Base-by-base conservation (phyloP, 1,140 invertebrate species). In the Heliconius congener region DNA sequence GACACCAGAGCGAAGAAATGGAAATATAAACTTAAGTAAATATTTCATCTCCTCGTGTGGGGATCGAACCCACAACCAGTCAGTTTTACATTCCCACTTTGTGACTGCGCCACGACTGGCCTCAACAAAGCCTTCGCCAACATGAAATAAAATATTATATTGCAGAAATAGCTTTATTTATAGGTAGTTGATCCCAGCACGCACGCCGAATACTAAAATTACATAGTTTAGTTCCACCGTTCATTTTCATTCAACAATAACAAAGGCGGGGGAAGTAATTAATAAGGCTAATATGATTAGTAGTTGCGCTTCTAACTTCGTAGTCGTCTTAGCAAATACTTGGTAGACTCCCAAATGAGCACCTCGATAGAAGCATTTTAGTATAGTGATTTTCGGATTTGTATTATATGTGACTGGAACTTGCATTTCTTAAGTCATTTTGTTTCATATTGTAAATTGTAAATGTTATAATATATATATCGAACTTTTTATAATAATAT, bases 211-310 rank as follows among this genome's bases (percentile, higher is more conserved):
- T 74, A 80, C 46, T 66, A 81, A 82, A 87, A 80, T 82, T 83
- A 81, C 82, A 77, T 74, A 86, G 82, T 81, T 86, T 81, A 86
- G 86, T 89, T 86, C 77, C 84, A 81, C 76, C 83, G 86, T 91
- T 88, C 85, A 91, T 91, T 92, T 86, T 91, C 90, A 91, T 91
- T 92, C 88, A 85, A 86, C 85, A 90, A 87, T 85, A 87, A 86
- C 86, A 86, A 83, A 84, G 83, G 83, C 83, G 73, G 81, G 86
- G 89, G 90, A 88, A 81, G 84, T 89, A 86, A 92, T 92, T 92
- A 92, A 90, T 90, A 90, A 84, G 78, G 86, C 89, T 91, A 92
- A 92, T 91, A 90, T 92, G 88, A 92, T 92, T 92, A 92, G 89
- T 90, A 84, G 88, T 88, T 90, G 87, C 85, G 85, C 84, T 82